Evolutionary conservation across 2,797 vertebrate species (phyloP).

Genomic region (Lemur catta): DNA sequence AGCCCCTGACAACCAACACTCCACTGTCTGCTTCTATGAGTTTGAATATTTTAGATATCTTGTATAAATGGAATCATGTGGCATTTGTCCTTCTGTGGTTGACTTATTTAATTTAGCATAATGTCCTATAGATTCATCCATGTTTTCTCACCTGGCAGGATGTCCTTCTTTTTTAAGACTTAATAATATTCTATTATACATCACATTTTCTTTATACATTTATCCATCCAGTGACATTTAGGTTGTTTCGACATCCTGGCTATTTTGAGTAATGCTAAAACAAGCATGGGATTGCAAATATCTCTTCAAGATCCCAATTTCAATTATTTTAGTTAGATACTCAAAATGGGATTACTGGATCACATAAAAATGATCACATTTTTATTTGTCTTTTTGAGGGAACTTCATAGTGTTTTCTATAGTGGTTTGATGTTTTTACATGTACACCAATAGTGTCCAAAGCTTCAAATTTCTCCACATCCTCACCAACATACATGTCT

Average conservation of each 20-base stretch:
- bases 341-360: not conserved
- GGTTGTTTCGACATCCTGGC: not conserved
- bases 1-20: not conserved
- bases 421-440: not conserved
- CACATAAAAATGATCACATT: not conserved
- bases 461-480: not conserved
- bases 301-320: not conserved
- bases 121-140: not conserved
- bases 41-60: not conserved
- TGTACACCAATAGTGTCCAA: not conserved
- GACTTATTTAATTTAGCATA: not conserved
- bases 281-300: not conserved
- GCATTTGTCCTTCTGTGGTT: not conserved
- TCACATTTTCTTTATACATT: not conserved
- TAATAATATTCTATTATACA: not conserved
- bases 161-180: not conserved
- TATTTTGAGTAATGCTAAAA: not conserved
- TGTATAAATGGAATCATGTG: not conserved
- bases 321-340: not conserved
- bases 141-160: not conserved
- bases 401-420: not conserved
- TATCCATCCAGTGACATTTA: not conserved
- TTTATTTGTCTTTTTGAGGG: not conserved
- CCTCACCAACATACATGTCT: not conserved
- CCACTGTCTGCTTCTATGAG: not conserved